Percentiles rank a stretch among this genome's conserved stretches.
Evolutionary conservation across 1,140 invertebrate species (phyloP).

Genomic region (Hylyphantes graminicola): DNA sequence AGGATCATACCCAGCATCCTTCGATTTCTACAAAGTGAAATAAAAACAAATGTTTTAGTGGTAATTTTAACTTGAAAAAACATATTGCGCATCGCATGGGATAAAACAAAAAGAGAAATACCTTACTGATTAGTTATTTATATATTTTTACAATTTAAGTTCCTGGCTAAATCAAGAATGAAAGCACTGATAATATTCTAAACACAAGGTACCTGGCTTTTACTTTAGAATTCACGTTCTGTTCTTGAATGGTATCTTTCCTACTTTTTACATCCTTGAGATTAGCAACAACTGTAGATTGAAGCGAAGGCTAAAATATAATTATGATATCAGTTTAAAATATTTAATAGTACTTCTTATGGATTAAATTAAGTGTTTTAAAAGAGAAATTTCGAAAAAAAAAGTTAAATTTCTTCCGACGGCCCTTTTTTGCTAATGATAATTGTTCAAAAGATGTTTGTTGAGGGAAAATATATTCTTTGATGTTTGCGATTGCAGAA

Average conservation of each 20-base stretch:
- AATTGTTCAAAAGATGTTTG: no score
- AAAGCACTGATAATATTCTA: background rate
- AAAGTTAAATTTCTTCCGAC: no score
- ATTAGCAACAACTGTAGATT: slow-evolving; percentile 69
- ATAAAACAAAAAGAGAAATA: background rate
- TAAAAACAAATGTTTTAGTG: no score
- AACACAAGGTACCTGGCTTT: slow-evolving; percentile 73
- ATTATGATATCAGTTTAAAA: no score
- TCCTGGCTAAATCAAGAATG: background rate
- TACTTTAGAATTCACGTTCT: slow-evolving; percentile 84
- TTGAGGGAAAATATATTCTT: no score
- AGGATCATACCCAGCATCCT: slow-evolving; percentile 95
- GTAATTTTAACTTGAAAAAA: background rate
- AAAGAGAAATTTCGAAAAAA: no score
- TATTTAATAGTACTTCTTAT: no score
- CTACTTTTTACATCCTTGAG: slow-evolving; percentile 71
- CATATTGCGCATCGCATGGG: background rate
- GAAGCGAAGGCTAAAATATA: slow-evolving; percentile 67
- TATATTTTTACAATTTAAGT: background rate
- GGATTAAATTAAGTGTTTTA: no score
- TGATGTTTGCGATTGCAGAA: no score
- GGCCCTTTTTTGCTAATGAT: no score
- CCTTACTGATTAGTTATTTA: no score
- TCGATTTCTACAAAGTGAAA: slow-evolving; percentile 75
- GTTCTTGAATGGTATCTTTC: slow-evolving; percentile 83